A percentile compares a stretch with the other conserved stretches of the same genome.
phyloP scores from a whole-genome alignment of 2,888 invertebrate species.

The Poecilus cupreus region DNA sequence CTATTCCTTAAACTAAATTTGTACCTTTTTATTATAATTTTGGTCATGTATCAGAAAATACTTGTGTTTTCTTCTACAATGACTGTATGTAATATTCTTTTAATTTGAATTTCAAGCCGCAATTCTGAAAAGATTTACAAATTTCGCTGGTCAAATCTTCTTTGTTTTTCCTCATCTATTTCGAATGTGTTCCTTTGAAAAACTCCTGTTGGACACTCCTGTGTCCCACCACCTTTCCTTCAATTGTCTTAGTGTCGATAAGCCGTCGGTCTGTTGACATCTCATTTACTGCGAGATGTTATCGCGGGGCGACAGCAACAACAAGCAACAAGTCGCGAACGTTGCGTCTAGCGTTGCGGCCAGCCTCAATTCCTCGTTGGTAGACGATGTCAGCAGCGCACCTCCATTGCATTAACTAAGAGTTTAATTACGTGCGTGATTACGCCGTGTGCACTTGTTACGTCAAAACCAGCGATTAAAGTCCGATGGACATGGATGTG shows the following conservation, averaged over 20 bases:
- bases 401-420: background rate
- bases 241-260: background rate
- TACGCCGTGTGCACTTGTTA: background rate
- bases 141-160: no score
- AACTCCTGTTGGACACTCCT: background rate
- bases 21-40: no score
- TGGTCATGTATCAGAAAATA: no score
- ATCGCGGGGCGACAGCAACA: background rate
- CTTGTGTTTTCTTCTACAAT: no score
- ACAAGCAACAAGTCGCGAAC: background rate
- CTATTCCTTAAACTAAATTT: no score
- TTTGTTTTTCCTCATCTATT: no score
- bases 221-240: background rate
- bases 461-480: background rate
- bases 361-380: background rate
- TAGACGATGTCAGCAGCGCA: background rate
- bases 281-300: conserved; percentile 7
- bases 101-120: no score
- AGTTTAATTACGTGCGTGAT: background rate
- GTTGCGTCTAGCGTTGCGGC: background rate
- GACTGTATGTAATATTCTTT: no score
- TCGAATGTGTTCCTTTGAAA: no score
- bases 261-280: background rate
- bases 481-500: background rate
- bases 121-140: no score